Evolutionary conservation across 2,113 vertebrate species (phyloP), one percentile per base, ranked within the genome.

Genomic region (Pungitius pungitius): DNA sequence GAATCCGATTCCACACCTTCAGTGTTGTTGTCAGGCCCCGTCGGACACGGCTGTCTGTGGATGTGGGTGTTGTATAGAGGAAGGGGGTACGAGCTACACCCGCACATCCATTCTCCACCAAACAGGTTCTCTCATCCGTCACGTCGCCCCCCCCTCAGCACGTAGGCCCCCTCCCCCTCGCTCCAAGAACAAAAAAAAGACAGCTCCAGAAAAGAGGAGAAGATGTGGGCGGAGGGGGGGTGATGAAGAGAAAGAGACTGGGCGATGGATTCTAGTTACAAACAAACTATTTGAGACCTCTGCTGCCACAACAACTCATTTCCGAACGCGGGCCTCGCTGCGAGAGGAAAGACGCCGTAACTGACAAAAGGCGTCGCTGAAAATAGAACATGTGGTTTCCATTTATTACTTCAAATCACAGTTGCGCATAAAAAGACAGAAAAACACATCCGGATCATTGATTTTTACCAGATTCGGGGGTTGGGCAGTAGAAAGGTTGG

Each of bases 81-180:
- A 86, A 79, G 71, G 77, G 81, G 81, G 69, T 65, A 68, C 24
- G 78, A 79, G 71, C 87, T 79, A 74, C 82, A 75, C 74, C 65
- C 61, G 69, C 76, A 80, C 59, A 71, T 71, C 80, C 62, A 85
- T 87, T 86, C 64, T 82, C 55, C 62, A 43, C 74, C 80, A 79
- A 89, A 91, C 85, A 88, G 61, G 79, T 80, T 86, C 86, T 88
- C 87, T 92, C 90, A 92, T 84, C 84, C 87, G 73, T 92, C 83
- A 90, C 84, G 52, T 78, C 68, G 45, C 74, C 75, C 82, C 75
- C 82, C 64, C 43, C 80, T 61, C 70, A 84, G 77, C 77, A 81
- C 52, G 75, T 43, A 79, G 64, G 75, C 80, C 77, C 75, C 80
- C 71, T 58, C 81, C n/a, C 70, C 68, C 60, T 69, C 9, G 70